Base-by-base conservation (phyloP, 2,113 vertebrate species). In the Climacteris rufus region DNA sequence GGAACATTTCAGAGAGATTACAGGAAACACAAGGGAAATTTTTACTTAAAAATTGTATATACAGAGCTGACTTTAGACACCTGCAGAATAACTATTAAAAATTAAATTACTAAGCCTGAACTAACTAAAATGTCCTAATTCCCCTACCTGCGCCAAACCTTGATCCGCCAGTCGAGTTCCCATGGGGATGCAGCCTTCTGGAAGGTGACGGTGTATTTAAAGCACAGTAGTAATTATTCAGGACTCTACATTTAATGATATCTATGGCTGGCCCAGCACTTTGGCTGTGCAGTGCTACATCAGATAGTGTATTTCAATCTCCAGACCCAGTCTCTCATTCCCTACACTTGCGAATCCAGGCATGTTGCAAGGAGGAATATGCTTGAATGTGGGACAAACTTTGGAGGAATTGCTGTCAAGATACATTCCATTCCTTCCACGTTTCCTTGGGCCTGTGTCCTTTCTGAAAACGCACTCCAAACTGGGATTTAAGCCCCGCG, bases 1-100 rank as follows among this genome's bases (percentile, higher is more conserved):
- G 82, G 87, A 98, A 97, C 94, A 95, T 97, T 98, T 98, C 97
- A 92, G 92, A 95, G 96, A 98, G 98, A 98, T 98, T 97, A 97
- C 91, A 93, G 81, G 63, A 69, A 97, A 96, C 98, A 71, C 97
- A 97, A 86, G 97, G 97, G 97, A 98, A 97, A 97, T 96, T 93
- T 97, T 97, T 94, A 96, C 92, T 95, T 93, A 83, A 97, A 97
- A 94, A 93, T 85, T 96, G 87, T 97, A 96, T 93, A 94, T 95
- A 96, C 68, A 97, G 96, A 97, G 83, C 79, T 0, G 89, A 97
- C 97, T 97, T 97, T 83, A 97, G 96, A 95, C 97, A 98, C 97
- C 96, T 98, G 97, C 97, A 97, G 97, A 96, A 95, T 95, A 96
- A 96, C 96, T 94, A 97, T 97, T 92, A 97, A 94, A 92, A 95